Base-by-base conservation (phyloP, 2,797 vertebrate species). In the Sternarchorhynchus goeldii region DNA sequence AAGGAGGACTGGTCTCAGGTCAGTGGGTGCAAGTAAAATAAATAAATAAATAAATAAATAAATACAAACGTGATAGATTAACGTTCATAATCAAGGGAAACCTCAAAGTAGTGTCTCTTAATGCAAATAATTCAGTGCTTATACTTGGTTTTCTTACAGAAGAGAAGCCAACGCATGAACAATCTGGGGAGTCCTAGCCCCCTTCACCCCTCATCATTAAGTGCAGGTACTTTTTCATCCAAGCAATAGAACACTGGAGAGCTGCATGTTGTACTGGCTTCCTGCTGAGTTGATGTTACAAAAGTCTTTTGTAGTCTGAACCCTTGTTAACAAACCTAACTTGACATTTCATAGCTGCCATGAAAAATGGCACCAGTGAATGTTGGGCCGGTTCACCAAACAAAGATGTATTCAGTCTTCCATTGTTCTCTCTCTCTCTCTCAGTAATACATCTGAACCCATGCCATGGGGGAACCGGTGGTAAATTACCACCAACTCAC, bases 151-250 rank as follows among this genome's bases (percentile, higher is more conserved):
- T 18, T 75, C 78, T 58, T 82, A 65, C 86, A 99, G 97, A 99
- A 98, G 90, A 91, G 96, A 83, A 96, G 96, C 91, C 96, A 96
- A 73, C 94, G 97, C 85, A 95, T 98, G 94, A 98, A 96, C 90
- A 90, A 94, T 83, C 90, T 98, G 86, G 94, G 96, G 80, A 97
- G 94, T 84, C 95, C 95, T 87, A 97, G 96, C 86, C 96, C 97
- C 3, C 92, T 98, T 70, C 96, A 98, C 87, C 93, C 96, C 59
- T 94, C 95, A 58, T 94, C 94, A 78, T 89, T 99, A 75, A 97
- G 94, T 88, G 94, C 96, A 95, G 96, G 97, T 98, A 95, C 89
- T 59, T 59, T 10, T 21, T 57, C 8, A 50, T 72, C 16, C 2
- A 8, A 36, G 8, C 45, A 31, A 6, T 34, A 25, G 34, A 59